Percentiles rank a stretch among this genome's conserved stretches.
Conservation (phyloP, 2,113 vertebrate genomes). For the Cyanoderma ruficeps region DNA sequence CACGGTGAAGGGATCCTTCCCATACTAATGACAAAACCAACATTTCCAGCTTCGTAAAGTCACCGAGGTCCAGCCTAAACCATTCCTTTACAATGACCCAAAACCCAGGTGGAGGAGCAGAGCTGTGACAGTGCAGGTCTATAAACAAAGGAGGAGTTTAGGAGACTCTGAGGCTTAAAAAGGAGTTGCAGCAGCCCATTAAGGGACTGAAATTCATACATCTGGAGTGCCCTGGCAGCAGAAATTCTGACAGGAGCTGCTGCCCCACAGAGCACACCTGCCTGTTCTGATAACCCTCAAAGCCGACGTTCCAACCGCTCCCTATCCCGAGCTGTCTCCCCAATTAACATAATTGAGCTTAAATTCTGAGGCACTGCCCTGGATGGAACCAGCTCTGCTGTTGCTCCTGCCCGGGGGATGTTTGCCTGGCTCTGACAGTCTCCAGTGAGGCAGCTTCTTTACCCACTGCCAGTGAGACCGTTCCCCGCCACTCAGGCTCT, state of each 20-base stretch:
- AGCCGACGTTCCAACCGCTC: neutral
- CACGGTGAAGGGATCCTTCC: neutral
- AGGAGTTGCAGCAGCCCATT: neutral
- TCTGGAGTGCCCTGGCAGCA: neutral
- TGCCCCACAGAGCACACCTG: neutral
- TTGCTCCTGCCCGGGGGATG: neutral
- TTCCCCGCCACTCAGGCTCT: accelerated
- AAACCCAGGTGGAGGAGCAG: accelerated
- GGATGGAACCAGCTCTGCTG: neutral
- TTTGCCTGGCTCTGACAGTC: neutral
- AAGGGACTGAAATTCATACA: neutral
- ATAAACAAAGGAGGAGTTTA: neutral
- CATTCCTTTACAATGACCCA: neutral
- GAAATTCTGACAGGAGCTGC: neutral
- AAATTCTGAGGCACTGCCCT: neutral
- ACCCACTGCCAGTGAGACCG: accelerated
- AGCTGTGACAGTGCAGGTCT: accelerated
- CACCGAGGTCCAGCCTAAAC: neutral
- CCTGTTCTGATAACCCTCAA: neutral
- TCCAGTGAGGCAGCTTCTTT: neutral
- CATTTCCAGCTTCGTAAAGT: accelerated
- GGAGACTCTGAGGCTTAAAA: neutral
- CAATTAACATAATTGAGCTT: neutral
- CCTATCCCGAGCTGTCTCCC: neutral
- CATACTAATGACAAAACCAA: neutral